phyloP scores from a whole-genome alignment of 2,797 vertebrate genomes.

The Anguilla pacifica region DNA sequence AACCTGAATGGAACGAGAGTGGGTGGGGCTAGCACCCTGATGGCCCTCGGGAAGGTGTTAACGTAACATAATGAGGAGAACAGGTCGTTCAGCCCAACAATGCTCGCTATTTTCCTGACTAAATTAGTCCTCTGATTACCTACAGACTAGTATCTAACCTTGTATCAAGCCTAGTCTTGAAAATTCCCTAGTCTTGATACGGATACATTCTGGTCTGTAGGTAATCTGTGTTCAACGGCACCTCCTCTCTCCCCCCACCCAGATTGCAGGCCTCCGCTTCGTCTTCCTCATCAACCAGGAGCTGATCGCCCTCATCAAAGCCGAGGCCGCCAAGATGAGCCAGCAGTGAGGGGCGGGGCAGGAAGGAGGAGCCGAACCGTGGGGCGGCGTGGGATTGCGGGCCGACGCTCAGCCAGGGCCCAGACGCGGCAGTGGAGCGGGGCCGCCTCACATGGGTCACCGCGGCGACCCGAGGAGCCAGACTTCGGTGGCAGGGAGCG shows the following conservation, averaged over 20 bases:
- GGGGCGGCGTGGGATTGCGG: background rate
- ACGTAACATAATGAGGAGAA: too few relatives aligned
- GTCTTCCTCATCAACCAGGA: slow-evolving; percentile 98
- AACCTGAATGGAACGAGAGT: background rate
- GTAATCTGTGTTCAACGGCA: background rate
- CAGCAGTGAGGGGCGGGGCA: slow-evolving; percentile 75
- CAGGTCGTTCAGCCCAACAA: too few relatives aligned
- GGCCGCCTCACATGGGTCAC: background rate
- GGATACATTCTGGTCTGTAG: too few relatives aligned
- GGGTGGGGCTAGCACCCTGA: background rate
- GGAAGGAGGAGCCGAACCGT: background rate
- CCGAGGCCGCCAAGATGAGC: slow-evolving; percentile 91
- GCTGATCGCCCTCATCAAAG: slow-evolving; percentile 93
- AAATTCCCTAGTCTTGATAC: too few relatives aligned
- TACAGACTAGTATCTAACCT: too few relatives aligned
- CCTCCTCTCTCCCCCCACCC: background rate
- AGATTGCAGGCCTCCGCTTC: slow-evolving; percentile 95
- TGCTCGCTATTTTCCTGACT: too few relatives aligned
- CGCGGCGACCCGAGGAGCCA: background rate
- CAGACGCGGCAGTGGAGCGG: background rate
- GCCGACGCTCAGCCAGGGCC: background rate
- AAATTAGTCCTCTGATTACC: too few relatives aligned
- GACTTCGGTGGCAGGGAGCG: too few relatives aligned
- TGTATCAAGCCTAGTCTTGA: too few relatives aligned
- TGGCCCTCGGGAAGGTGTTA: background rate